phyloP scores from a whole-genome alignment of 2,113 vertebrate genomes.

The Pardalotus punctatus region DNA sequence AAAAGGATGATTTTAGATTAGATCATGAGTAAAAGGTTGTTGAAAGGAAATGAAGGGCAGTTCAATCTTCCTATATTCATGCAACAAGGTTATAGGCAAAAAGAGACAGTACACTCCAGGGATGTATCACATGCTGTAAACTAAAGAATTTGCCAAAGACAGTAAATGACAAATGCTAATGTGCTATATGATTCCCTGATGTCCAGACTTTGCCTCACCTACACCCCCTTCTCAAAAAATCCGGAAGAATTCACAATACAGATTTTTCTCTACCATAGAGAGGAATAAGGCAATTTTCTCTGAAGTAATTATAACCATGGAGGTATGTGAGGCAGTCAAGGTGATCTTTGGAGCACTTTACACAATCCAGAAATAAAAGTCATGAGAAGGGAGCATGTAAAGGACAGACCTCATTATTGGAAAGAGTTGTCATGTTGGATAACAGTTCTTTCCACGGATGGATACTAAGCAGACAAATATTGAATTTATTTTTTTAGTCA shows the following conservation, averaged over 20 bases:
- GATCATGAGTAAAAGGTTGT: neutral
- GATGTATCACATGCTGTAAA: neutral
- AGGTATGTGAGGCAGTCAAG: neutral
- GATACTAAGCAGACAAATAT: neutral
- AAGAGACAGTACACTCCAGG: neutral
- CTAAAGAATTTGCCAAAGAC: neutral
- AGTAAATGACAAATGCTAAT: neutral
- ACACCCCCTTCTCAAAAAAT: accelerated
- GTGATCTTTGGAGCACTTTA: neutral
- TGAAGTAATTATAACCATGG: neutral
- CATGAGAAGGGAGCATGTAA: neutral
- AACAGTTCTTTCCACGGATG: neutral
- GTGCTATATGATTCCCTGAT: neutral
- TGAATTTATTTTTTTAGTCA: neutral
- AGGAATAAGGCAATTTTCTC: neutral
- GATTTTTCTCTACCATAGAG: neutral
- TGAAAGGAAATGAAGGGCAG: neutral
- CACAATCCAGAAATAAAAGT: neutral
- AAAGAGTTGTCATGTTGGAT: neutral
- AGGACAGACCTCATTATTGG: neutral
- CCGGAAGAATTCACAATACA: neutral
- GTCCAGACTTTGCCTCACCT: neutral
- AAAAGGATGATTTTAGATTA: neutral
- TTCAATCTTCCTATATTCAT: neutral
- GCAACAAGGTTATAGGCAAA: neutral